Conservation (phyloP, 2,113 vertebrate species). For the Zingel zingel region DNA sequence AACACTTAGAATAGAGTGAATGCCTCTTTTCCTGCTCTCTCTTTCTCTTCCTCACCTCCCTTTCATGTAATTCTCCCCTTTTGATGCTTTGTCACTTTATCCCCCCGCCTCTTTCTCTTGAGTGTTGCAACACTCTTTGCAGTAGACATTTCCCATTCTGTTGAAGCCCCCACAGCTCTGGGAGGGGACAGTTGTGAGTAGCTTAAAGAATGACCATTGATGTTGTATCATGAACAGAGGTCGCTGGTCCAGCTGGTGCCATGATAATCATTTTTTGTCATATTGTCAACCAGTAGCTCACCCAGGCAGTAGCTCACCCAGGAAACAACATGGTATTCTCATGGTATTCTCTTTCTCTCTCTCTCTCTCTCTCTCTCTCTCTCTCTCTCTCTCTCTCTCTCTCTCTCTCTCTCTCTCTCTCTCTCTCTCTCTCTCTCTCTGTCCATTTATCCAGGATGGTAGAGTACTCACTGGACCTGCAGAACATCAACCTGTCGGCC, state of each 20-base stretch:
- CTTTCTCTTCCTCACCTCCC: conserved; percentile 43
- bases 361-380: too few species aligned
- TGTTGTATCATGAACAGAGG: conserved; percentile 8
- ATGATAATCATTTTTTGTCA: neutral
- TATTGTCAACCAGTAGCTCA: neutral
- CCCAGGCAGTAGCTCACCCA: too few species aligned
- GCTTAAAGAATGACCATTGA: conserved; percentile 41
- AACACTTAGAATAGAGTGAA: conserved; percentile 71
- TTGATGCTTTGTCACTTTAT: conserved; percentile 67
- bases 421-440: conserved; percentile 9
- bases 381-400: too few species aligned
- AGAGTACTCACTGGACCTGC: conserved; percentile 97
- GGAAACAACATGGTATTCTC: too few species aligned
- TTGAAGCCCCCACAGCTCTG: neutral
- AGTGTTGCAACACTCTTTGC: conserved; percentile 17
- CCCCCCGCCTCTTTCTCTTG: conserved; percentile 8
- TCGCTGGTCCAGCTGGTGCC: conserved; percentile 2
- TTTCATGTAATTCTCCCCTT: conserved; percentile 64
- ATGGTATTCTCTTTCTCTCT: neutral
- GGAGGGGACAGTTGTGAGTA: conserved; percentile 4
- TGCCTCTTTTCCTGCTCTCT: conserved; percentile 35
- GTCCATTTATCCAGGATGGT: conserved; percentile 89
- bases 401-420: too few species aligned
- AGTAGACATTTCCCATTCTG: neutral
- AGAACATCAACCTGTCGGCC: conserved; percentile 98